Evolutionary conservation across 2,888 invertebrate species (phyloP).

Genomic region (Netelia inedita): DNA sequence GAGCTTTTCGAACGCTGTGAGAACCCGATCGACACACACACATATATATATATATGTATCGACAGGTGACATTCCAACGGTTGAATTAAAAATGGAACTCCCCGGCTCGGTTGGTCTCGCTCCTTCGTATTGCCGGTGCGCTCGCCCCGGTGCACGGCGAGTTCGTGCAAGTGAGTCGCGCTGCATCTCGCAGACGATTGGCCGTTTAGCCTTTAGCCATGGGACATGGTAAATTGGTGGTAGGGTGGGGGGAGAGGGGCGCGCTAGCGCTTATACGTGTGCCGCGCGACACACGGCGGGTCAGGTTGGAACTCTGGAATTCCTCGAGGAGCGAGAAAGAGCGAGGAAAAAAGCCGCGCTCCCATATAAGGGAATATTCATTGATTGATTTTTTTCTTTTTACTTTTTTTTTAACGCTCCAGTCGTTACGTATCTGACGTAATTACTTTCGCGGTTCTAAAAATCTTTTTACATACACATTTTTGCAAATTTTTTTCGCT

Average conservation of each 20-base stretch:
- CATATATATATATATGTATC: conserved; percentile 19
- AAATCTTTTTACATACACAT: neutral
- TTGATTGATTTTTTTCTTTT: conserved; percentile 53
- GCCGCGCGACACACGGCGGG: conserved; percentile 28
- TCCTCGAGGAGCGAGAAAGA: conserved; percentile 47
- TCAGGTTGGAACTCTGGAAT: conserved; percentile 48
- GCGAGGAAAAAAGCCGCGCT: conserved; percentile 29
- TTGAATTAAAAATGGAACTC: conserved; percentile 62
- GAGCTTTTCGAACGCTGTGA: neutral
- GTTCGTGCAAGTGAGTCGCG: conserved; percentile 19
- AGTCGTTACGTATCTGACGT: conserved; percentile 31
- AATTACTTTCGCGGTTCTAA: conserved; percentile 4
- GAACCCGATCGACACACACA: neutral
- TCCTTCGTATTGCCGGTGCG: conserved; percentile 45
- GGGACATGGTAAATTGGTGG: neutral
- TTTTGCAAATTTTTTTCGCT: too few relatives aligned
- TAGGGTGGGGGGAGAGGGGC: conserved; percentile 4
- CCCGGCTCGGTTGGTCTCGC: conserved; percentile 35
- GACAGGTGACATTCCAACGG: conserved; percentile 66
- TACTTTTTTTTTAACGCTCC: conserved; percentile 20
- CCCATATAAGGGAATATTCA: conserved; percentile 49
- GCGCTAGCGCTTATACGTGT: conserved; percentile 10
- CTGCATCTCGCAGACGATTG: conserved; percentile 56
- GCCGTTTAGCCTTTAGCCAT: conserved; percentile 62
- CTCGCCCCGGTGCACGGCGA: conserved; percentile 26